phyloP scores from a whole-genome alignment of 2,113 vertebrate genomes.

The Caracal caracal region DNA sequence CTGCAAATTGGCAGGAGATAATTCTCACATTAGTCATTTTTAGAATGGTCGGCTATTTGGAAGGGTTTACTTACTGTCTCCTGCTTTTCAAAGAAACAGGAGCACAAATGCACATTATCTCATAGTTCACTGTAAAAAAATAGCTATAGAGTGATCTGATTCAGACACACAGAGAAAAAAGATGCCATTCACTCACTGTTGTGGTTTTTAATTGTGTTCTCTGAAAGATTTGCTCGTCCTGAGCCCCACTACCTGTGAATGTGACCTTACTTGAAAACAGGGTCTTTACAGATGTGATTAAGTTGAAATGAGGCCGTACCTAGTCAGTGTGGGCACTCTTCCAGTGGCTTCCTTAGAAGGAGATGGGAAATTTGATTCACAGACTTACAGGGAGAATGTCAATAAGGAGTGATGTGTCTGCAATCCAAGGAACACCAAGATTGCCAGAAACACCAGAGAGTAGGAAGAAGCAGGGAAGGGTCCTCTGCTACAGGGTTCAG shows the following conservation, averaged over 20 bases:
- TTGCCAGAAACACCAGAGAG: rapidly evolving
- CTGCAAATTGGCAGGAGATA: background rate
- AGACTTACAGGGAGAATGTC: background rate
- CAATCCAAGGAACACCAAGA: rapidly evolving
- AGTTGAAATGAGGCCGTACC: background rate
- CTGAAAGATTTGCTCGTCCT: background rate
- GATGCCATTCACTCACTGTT: background rate
- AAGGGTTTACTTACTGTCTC: background rate
- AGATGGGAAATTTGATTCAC: too few species aligned
- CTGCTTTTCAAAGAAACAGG: background rate
- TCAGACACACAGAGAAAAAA: background rate
- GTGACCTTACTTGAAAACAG: background rate
- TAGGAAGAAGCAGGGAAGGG: rapidly evolving
- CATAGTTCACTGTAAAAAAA: background rate
- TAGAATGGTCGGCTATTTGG: background rate
- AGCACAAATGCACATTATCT: background rate
- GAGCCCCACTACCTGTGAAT: background rate
- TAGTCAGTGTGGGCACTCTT: background rate
- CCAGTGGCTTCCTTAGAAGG: too few species aligned
- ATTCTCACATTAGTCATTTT: background rate
- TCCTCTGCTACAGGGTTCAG: background rate
- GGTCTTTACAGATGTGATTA: background rate
- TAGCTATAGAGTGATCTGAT: background rate
- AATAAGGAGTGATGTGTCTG: rapidly evolving
- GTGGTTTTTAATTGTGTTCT: background rate